Evolutionary conservation across 2,888 invertebrate species (phyloP).

Genomic region (Chalcis sispes): DNA sequence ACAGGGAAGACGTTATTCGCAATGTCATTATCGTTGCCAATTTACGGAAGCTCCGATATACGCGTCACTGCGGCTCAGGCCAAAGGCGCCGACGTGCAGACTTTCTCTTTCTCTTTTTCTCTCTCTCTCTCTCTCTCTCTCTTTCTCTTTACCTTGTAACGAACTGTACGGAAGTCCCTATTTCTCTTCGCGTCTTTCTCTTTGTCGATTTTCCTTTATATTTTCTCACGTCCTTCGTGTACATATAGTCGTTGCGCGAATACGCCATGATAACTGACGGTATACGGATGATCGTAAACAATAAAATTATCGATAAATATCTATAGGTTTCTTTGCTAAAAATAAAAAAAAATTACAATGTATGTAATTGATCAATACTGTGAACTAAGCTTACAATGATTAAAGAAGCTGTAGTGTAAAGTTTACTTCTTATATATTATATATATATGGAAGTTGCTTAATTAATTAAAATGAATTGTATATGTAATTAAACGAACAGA

Average conservation of each 20-base stretch:
- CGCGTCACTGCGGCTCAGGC: slow-evolving; percentile 35
- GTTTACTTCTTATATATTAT: no score
- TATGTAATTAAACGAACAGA: no score
- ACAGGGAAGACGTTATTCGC: slow-evolving; percentile 40
- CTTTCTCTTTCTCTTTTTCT: slow-evolving; percentile 4
- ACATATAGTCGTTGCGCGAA: slow-evolving; percentile 17
- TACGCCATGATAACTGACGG: slow-evolving; percentile 24
- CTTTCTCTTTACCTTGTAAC: slow-evolving; percentile 33
- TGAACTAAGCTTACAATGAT: no score
- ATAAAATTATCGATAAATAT: no score
- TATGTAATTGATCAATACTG: no score
- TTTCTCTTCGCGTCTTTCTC: slow-evolving; percentile 13
- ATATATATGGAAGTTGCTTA: no score
- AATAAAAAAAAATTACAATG: no score
- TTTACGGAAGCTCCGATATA: slow-evolving; percentile 52
- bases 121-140: not conserved
- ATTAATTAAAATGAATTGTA: no score
- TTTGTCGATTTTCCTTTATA: not conserved
- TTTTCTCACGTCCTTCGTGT: no score
- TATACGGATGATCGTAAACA: slow-evolving; percentile 50
- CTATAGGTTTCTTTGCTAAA: no score
- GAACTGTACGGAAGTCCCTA: slow-evolving; percentile 49
- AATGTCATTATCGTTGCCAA: slow-evolving; percentile 55
- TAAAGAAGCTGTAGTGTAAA: no score
- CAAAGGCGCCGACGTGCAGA: slow-evolving; percentile 28